Evolutionary conservation across 1,140 invertebrate species (phyloP).

Genomic region (Ridgeia piscesae): DNA sequence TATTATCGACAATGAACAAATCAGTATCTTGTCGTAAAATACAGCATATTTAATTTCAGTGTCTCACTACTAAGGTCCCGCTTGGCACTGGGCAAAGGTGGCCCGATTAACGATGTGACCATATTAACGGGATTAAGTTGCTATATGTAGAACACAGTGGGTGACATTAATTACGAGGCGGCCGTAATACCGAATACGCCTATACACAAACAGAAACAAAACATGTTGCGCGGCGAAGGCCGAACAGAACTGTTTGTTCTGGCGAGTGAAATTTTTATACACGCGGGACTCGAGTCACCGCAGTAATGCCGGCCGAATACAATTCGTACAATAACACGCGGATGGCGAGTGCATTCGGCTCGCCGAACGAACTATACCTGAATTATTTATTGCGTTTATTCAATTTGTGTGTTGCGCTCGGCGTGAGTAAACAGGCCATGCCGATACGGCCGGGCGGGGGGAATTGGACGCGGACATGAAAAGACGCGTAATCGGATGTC

Average conservation of each 20-base stretch:
- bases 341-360: neutral
- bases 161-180: no score
- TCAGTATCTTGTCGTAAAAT: neutral
- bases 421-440: neutral
- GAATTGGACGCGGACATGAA: neutral
- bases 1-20: no score
- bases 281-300: neutral
- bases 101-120: no score
- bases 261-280: neutral
- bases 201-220: neutral
- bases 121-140: no score
- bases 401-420: neutral
- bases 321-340: neutral
- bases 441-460: neutral
- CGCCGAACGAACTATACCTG: neutral
- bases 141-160: no score
- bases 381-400: slow-evolving; percentile 7
- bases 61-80: no score
- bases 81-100: no score
- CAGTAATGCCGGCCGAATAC: neutral
- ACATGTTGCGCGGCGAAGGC: neutral
- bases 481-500: neutral
- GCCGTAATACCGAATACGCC: no score
- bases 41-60: neutral
- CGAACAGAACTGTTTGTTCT: neutral